Percentiles rank a stretch among this genome's conserved stretches.
phyloP scores from a whole-genome alignment of 1,140 invertebrate genomes.

The Drosophila auraria region DNA sequence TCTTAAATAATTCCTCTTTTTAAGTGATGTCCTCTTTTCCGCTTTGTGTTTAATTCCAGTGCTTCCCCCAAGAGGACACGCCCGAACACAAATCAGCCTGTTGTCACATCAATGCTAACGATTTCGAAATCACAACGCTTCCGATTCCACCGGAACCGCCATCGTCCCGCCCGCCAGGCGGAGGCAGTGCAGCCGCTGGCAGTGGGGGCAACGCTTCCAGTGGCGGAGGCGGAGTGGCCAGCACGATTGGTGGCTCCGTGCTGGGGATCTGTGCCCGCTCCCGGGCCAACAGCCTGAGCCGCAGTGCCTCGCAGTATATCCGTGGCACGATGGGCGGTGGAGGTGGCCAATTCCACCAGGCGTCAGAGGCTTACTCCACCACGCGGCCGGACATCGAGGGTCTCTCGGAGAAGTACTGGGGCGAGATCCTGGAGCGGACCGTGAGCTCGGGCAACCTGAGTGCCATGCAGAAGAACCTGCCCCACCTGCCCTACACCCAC shows the following conservation, averaged over 20 bases:
- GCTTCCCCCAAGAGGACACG: conserved; percentile 79
- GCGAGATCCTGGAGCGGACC: conserved; percentile 90
- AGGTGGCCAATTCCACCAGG: conserved; percentile 44
- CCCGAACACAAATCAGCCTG: conserved; percentile 84
- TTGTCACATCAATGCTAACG: conserved; percentile 84
- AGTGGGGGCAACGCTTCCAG: conserved; percentile 18
- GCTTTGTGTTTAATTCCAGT: conserved; percentile 62
- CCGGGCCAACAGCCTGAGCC: conserved; percentile 76
- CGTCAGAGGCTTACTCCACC: conserved; percentile 53
- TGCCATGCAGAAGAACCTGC: conserved; percentile 87
- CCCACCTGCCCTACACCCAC: conserved; percentile 66
- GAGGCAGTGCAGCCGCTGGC: conserved; percentile 47
- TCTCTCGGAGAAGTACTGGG: conserved; percentile 91
- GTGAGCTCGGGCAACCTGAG: conserved; percentile 89
- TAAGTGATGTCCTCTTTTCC: background rate
- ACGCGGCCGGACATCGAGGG: conserved; percentile 88
- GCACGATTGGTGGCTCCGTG: conserved; percentile 75
- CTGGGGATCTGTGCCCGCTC: conserved; percentile 78
- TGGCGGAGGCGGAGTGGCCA: conserved; percentile 52
- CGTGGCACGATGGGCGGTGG: conserved; percentile 57
- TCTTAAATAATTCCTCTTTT: background rate
- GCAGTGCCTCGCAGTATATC: conserved; percentile 79
- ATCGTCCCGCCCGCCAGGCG: conserved; percentile 68
- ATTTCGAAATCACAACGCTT: conserved; percentile 82
- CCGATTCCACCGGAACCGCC: conserved; percentile 81